phyloP scores from a whole-genome alignment of 1,140 invertebrate species.

The Oedothorax gibbosus region DNA sequence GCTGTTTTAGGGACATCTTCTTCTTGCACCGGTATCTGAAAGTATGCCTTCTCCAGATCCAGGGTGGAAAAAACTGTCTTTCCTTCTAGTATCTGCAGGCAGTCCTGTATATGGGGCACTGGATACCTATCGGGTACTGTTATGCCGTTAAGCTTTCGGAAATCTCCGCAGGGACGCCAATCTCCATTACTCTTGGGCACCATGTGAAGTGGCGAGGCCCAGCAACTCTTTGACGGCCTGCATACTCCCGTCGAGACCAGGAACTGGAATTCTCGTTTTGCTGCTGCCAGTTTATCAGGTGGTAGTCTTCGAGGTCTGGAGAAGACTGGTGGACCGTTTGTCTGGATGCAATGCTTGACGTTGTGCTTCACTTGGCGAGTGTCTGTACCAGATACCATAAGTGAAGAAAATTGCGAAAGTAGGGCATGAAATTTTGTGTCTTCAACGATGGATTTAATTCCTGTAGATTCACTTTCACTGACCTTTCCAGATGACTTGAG shows the following conservation, averaged over 20 bases:
- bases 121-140: background rate
- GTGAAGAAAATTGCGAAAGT: background rate
- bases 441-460: background rate
- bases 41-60: constrained; percentile 7
- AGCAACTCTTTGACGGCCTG: background rate
- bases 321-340: constrained; percentile 1
- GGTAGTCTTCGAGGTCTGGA: background rate
- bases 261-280: constrained; percentile 46
- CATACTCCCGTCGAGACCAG: constrained; percentile 6
- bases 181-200: background rate
- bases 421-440: constrained; percentile 6
- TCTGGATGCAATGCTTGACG: background rate
- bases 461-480: background rate
- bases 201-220: background rate
- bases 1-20: background rate
- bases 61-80: constrained; percentile 14
- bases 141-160: constrained; percentile 7
- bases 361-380: background rate
- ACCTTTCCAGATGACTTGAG: background rate
- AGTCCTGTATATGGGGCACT: constrained; percentile 2
- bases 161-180: constrained; percentile 40
- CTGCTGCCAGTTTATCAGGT: constrained; percentile 45
- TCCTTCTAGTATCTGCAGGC: background rate
- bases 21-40: background rate
- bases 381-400: background rate